A percentile compares a stretch with the other conserved stretches of the same genome.
phyloP scores from a whole-genome alignment of 2,113 vertebrate species.

The Pseudorasbora parva region DNA sequence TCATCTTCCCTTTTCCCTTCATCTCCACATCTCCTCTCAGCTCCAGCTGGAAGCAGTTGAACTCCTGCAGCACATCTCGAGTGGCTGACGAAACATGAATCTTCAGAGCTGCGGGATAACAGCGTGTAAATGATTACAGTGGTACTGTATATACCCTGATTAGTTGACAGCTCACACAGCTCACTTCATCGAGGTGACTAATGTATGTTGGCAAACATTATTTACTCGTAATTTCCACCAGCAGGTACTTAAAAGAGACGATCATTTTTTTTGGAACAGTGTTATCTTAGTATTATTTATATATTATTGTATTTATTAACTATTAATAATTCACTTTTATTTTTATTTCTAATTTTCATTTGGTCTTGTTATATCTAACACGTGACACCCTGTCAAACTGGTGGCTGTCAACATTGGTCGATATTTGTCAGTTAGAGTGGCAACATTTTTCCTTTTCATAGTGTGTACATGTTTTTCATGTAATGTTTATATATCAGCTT shows the following conservation, averaged over 20 bases:
- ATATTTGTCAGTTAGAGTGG: no score
- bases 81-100: conserved; percentile 89
- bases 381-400: no score
- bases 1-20: conserved; percentile 91
- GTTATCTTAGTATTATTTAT: neutral
- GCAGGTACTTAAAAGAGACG: neutral
- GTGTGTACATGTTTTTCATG: no score
- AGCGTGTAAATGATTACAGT: neutral
- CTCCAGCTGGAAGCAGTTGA: conserved; percentile 87
- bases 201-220: conserved; percentile 1
- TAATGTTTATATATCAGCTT: neutral
- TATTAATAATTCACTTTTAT: neutral
- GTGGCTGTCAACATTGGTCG: no score
- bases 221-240: neutral
- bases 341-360: neutral
- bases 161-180: neutral
- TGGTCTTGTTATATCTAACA: neutral
- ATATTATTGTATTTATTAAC: neutral
- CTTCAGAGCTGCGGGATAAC: conserved; percentile 80
- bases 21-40: conserved; percentile 87
- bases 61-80: conserved; percentile 82
- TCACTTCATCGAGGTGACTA: neutral
- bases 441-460: no score
- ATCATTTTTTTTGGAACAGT: neutral
- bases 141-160: neutral